Evolutionary conservation across 1,140 invertebrate species (phyloP), one percentile per base, ranked within the genome.

Genomic region (Drosophila kepulauana): DNA sequence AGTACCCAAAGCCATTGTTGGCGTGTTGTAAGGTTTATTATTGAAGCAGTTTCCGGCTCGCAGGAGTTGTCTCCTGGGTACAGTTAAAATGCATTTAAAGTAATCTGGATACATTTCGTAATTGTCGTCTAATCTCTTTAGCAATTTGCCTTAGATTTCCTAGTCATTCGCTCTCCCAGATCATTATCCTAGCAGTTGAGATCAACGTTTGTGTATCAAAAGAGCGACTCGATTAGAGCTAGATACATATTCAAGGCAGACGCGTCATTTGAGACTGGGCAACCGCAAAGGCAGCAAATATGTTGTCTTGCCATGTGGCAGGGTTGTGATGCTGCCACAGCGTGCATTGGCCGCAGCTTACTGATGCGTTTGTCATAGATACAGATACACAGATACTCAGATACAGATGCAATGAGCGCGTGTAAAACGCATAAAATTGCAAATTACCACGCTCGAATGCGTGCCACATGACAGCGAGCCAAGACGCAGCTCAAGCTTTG

Each of bases 351-450:
- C 57, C 57, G 48, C 66, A 49, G 13, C 79, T 78, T 30, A 11
- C 62, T 45, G 35, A 25, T 63, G 76, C 62, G 62, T 49, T 64
- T 66, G 63, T 67, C 69, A 81, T 67, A 66, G 67, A 81, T 80
- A 80, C 78, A 71, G 11, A 43, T 46, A 63, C 28, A 30, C 48
- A 33, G 20, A 38, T 38, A 51, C 15, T 25, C 48, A 66, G 11
- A 58, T 72, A 16, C 67, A 86, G 69, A 72, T 20, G 48, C 38
- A 61, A 48, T 7, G 62, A 54, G 63, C 70, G 70, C 68, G 82
- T 82, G 85, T 78, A 88, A 78, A 88, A 88, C 77, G 85, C 85
- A 88, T 88, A 88, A 88, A 89, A 88, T 78, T 68, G 85, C 80
- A 80, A 80, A 84, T 88, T 88, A 81, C 64, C 52, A 64, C 78